phyloP scores from a whole-genome alignment of 1,140 invertebrate species.

The Drosophila arizonae region DNA sequence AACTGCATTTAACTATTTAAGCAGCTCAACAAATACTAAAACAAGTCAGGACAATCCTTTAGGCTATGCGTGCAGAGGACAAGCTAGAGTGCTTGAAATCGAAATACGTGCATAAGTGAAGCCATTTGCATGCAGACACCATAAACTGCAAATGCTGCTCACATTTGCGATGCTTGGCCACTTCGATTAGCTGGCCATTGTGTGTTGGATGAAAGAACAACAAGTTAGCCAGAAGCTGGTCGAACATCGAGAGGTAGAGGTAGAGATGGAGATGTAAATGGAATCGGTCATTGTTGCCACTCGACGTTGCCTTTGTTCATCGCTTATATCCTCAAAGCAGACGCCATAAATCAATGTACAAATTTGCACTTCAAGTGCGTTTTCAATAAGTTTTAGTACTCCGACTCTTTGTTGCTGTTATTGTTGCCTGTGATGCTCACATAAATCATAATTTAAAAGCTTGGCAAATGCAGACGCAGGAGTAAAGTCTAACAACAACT shows the following conservation, averaged over 20 bases:
- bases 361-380: conserved; percentile 73
- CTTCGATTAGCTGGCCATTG: conserved; percentile 67
- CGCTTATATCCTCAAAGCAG: conserved; percentile 68
- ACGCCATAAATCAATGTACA: conserved; percentile 72
- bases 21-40: background rate
- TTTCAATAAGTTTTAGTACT: conserved; percentile 65
- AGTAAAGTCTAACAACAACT: conserved; percentile 37
- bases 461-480: background rate
- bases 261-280: conserved; percentile 29
- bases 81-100: conserved; percentile 36
- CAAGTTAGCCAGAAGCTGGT: background rate
- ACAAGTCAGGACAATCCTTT: background rate
- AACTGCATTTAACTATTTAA: background rate
- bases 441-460: conserved; percentile 69
- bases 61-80: background rate
- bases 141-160: conserved; percentile 57
- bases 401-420: conserved; percentile 30
- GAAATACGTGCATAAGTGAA: conserved; percentile 56
- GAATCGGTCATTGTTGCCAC: conserved; percentile 63
- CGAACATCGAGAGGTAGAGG: background rate
- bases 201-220: conserved; percentile 21
- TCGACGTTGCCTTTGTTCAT: conserved; percentile 23
- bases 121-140: conserved; percentile 72
- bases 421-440: conserved; percentile 17
- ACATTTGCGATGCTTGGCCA: conserved; percentile 43